Evolutionary conservation across 2,113 vertebrate genomes (phyloP).

Genomic region (Stictonetta naevosa): DNA sequence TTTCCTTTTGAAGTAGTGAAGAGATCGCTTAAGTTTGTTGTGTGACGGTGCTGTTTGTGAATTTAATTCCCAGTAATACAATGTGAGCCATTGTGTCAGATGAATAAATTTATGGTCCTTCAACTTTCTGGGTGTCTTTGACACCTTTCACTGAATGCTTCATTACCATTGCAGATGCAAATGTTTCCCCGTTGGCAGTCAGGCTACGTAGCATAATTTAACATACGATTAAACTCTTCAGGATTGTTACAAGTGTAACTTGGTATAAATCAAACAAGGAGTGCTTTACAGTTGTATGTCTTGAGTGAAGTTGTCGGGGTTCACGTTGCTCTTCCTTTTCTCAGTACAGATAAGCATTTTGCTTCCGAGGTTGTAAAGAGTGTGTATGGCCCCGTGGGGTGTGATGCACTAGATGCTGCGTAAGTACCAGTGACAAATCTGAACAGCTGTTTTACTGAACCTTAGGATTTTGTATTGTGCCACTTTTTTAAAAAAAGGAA

Average conservation of each 20-base stretch:
- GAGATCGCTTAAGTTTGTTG: not conserved
- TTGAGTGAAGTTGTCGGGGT: not conserved
- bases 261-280: not conserved
- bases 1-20: not conserved
- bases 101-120: slow-evolving; percentile 31
- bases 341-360: not conserved
- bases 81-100: not conserved
- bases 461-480: not conserved
- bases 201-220: slow-evolving; percentile 36
- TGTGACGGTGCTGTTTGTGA: not conserved
- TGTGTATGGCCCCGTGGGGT: not conserved
- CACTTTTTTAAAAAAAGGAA: no score
- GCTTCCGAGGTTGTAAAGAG: not conserved
- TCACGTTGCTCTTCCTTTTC: not conserved
- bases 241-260: not conserved
- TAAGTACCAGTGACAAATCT: not conserved
- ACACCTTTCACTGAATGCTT: slow-evolving; percentile 50
- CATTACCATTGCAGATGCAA: slow-evolving; percentile 59
- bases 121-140: slow-evolving; percentile 52
- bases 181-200: slow-evolving; percentile 35
- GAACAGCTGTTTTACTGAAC: not conserved
- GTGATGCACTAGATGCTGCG: accelerated
- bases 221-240: slow-evolving; percentile 37
- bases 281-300: not conserved
- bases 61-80: not conserved